Percentiles rank a stretch among this genome's conserved stretches.
phyloP scores from a whole-genome alignment of 2,888 invertebrate species.

The Heteropelma amictum region DNA sequence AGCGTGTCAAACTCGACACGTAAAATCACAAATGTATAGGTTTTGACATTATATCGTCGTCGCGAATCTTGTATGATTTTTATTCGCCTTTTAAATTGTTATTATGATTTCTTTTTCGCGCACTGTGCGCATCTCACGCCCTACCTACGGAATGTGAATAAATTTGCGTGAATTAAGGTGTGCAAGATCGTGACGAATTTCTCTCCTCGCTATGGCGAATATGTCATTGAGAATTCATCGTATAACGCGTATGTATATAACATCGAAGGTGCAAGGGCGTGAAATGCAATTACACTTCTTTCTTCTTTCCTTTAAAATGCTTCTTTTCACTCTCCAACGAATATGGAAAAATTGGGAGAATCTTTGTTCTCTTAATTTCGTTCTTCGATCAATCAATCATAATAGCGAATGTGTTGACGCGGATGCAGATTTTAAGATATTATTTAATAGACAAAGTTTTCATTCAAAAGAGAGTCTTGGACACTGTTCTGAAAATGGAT shows the following conservation, averaged over 20 bases:
- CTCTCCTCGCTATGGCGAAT: neutral
- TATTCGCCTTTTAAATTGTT: conserved; percentile 1
- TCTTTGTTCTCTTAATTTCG: neutral
- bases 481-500: no score
- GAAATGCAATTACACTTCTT: neutral
- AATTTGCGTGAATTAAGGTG: conserved; percentile 56
- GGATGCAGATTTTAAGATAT: no score
- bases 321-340: neutral
- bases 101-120: conserved; percentile 1
- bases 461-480: no score
- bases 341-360: neutral
- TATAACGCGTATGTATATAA: no score
- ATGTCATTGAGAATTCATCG: conserved; percentile 51
- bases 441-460: no score
- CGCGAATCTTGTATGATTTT: conserved; percentile 15
- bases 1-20: conserved; percentile 47
- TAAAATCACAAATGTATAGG: conserved; percentile 48
- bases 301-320: no score
- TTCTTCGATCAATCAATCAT: no score
- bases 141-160: conserved; percentile 56
- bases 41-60: conserved; percentile 37
- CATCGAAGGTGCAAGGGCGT: conserved; percentile 21
- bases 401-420: no score
- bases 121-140: neutral
- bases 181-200: conserved; percentile 22